These are phyloP conservation scores for Hydractinia symbiolongicarpus DNA, from an alignment of 30 jellyfish, hydroid and myxozoan genomes.

Conservation along the genomic window DNA sequence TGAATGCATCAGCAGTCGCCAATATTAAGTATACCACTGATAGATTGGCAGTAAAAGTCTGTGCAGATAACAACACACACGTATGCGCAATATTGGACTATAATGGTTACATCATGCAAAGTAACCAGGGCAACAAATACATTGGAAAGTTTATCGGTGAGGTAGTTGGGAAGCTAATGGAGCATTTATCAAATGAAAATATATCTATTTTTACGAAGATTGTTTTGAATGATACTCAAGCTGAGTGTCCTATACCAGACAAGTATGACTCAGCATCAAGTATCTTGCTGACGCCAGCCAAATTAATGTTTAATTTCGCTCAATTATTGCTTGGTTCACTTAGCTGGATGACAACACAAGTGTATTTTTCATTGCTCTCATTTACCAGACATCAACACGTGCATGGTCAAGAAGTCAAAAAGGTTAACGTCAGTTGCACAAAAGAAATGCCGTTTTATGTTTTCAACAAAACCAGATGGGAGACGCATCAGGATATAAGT, in stretches of 20 bases:
- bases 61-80: background rate
- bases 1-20: background rate
- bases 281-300: conserved; percentile 32
- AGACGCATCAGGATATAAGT: background rate
- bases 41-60: no score
- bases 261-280: conserved; percentile 27
- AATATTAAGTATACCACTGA: background rate
- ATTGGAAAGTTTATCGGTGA: conserved; percentile 27
- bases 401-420: background rate
- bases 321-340: background rate
- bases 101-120: conserved; percentile 25
- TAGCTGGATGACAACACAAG: conserved; percentile 7
- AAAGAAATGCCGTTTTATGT: conserved; percentile 33
- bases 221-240: conserved; percentile 30
- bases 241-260: conserved; percentile 31
- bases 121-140: conserved; percentile 28
- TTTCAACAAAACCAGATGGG: conserved; percentile 10
- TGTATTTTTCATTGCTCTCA: background rate
- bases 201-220: conserved; percentile 21
- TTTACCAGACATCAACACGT: background rate
- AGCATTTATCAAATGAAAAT: background rate
- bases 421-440: conserved; percentile 16
- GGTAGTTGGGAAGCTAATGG: conserved; percentile 4
- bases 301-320: conserved; percentile 15
- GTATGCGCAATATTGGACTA: conserved; percentile 33